A percentile compares a stretch with the other conserved stretches of the same genome.
These are phyloP conservation scores for Zeus faber DNA, from an alignment of 2,113 vertebrate species.

Conservation along the genomic window DNA sequence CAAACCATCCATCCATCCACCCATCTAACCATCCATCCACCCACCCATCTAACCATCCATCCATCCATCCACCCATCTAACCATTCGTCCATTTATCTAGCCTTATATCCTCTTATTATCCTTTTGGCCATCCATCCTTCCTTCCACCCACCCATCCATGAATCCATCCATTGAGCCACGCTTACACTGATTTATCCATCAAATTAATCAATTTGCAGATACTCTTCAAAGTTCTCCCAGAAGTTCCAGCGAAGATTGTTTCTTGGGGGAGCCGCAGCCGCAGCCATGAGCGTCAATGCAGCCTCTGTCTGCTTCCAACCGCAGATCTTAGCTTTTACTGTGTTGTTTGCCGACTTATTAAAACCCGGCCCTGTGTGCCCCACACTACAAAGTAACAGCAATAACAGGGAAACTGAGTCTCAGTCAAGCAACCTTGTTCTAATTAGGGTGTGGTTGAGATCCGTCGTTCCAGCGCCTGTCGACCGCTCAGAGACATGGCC, in stretches of 20 bases:
- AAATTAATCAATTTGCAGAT: background rate
- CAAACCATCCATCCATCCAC: background rate
- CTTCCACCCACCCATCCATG: background rate
- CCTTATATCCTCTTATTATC: background rate
- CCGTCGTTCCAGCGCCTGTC: constrained; percentile 53
- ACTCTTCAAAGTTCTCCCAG: constrained; percentile 3
- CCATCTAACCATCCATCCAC: background rate
- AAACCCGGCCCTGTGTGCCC: constrained; percentile 40
- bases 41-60: background rate
- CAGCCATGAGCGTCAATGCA: constrained; percentile 19
- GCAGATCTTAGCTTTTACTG: constrained; percentile 19
- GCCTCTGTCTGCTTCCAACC: constrained; percentile 23
- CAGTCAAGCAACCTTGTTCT: constrained; percentile 64
- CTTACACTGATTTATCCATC: background rate
- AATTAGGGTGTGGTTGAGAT: constrained; percentile 65
- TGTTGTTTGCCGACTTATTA: constrained; percentile 44
- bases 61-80: background rate
- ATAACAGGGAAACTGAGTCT: constrained; percentile 59
- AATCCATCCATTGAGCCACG: background rate
- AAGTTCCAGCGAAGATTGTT: constrained; percentile 6
- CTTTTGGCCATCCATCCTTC: background rate
- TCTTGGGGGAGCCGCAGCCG: constrained; percentile 8
- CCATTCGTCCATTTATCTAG: background rate
- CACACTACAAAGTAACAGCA: constrained; percentile 45
- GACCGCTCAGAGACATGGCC: constrained; percentile 51